Percentiles rank a stretch among this genome's conserved stretches.
Evolutionary conservation across 2,113 vertebrate genomes (phyloP).

Genomic region (Calcarius ornatus): DNA sequence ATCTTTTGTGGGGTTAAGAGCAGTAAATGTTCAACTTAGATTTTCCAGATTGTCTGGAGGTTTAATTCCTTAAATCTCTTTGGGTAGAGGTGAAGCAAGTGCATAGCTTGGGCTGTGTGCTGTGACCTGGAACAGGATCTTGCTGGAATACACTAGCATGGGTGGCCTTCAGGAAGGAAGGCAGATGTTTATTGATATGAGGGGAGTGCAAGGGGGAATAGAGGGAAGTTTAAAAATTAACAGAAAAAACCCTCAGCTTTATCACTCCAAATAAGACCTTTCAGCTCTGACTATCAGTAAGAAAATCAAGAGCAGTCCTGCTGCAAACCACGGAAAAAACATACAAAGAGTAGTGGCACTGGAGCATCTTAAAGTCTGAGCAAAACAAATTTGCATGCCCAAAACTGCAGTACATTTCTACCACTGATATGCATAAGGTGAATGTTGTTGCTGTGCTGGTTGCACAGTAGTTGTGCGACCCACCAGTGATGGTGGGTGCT

Average conservation of each 20-base stretch:
- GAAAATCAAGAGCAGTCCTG: not conserved
- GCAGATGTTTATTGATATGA: conserved; percentile 3
- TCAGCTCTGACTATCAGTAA: conserved; percentile 1
- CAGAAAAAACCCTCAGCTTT: not conserved
- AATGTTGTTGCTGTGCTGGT: not conserved
- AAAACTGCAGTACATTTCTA: not conserved
- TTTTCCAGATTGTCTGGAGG: conserved; percentile 56
- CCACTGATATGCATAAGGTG: not conserved
- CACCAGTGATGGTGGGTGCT: fast-evolving
- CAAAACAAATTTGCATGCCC: not conserved
- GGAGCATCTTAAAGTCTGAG: not conserved
- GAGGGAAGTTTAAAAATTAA: conserved; percentile 64
- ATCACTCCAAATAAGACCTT: conserved; percentile 19
- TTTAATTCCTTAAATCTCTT: conserved; percentile 51
- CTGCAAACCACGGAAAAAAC: not conserved
- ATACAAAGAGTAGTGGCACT: not conserved
- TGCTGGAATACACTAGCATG: conserved; percentile 51
- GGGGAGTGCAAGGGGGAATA: not conserved
- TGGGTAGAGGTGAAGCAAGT: conserved; percentile 10
- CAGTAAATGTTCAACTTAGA: conserved; percentile 75
- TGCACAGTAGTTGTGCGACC: not conserved
- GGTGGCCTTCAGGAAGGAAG: conserved; percentile 24
- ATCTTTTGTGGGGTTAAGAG: conserved; percentile 61
- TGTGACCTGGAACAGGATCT: conserved; percentile 57
- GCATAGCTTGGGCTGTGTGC: not conserved